phyloP scores from a whole-genome alignment of 2,113 vertebrate genomes.

The Ochotona curzoniae region DNA sequence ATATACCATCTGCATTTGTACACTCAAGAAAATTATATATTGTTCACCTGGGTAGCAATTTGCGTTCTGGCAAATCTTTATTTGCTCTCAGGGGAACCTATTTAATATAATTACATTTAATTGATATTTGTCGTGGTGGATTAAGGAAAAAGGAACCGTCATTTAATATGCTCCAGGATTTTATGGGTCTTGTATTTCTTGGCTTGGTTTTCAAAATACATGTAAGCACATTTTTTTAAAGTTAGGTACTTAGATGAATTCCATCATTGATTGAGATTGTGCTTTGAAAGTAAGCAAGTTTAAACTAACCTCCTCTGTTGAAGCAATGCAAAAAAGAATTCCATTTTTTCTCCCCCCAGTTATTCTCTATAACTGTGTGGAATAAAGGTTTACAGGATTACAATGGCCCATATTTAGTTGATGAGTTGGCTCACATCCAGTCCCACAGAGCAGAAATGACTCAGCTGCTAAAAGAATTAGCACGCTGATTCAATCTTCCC shows the following conservation, averaged over 20 bases:
- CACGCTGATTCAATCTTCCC: not conserved
- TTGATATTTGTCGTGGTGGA: conserved; percentile 79
- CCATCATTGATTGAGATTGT: conserved; percentile 76
- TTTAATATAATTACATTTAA: conserved; percentile 85
- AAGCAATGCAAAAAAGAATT: conserved; percentile 75
- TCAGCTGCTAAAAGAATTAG: not conserved
- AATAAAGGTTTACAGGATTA: conserved; percentile 53
- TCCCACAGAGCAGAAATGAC: not conserved
- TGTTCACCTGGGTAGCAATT: conserved; percentile 78
- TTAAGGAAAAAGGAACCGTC: conserved; percentile 78
- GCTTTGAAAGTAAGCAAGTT: conserved; percentile 43
- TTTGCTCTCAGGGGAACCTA: conserved; percentile 71
- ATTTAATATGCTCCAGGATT: conserved; percentile 79
- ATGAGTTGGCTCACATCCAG: conserved; percentile 50
- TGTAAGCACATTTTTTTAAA: conserved; percentile 81
- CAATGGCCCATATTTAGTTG: conserved; percentile 19
- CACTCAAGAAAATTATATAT: conserved; percentile 77
- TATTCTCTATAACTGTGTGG: not conserved
- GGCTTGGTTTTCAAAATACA: conserved; percentile 80
- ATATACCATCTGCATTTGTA: conserved; percentile 64
- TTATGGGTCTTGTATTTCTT: conserved; percentile 82
- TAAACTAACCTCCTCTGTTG: conserved; percentile 15
- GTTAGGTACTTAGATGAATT: conserved; percentile 80
- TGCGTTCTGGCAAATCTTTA: conserved; percentile 81
- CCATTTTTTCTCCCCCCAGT: conserved; percentile 50